These are phyloP conservation scores for Drosophila simulans DNA, from an alignment of 1,140 invertebrate genomes.

Conservation along the genomic window DNA sequence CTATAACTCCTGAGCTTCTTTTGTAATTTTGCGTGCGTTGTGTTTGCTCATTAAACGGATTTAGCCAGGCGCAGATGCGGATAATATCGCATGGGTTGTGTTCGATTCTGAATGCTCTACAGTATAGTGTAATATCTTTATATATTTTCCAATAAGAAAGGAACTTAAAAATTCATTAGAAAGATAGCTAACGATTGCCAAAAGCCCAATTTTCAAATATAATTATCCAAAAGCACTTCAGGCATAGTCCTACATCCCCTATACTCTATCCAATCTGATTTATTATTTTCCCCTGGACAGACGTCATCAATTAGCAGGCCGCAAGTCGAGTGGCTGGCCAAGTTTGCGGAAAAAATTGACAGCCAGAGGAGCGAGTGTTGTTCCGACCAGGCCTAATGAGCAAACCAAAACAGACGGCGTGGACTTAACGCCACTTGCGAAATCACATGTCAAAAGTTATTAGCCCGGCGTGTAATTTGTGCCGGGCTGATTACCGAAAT, in stretches of 20 bases:
- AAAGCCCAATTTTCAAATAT: too few relatives aligned
- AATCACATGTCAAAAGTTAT: slow-evolving; percentile 79
- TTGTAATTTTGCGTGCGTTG: slow-evolving; percentile 80
- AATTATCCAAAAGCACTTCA: not conserved
- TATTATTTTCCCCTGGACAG: slow-evolving; percentile 15
- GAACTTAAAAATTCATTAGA: too few relatives aligned
- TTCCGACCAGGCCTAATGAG: slow-evolving; percentile 58
- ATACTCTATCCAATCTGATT: not conserved
- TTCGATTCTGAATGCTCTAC: slow-evolving; percentile 18
- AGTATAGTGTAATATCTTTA: not conserved
- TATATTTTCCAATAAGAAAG: too few relatives aligned
- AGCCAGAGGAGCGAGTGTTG: slow-evolving; percentile 38
- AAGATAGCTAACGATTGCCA: too few relatives aligned
- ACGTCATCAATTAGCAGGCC: slow-evolving; percentile 75
- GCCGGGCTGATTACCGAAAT: slow-evolving; percentile 74
- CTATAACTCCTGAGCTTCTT: slow-evolving; percentile 26
- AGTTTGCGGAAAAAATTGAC: slow-evolving; percentile 76
- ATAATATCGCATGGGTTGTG: not conserved
- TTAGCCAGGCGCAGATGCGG: slow-evolving; percentile 29
- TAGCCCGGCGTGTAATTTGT: slow-evolving; percentile 71
- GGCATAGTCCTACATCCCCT: not conserved
- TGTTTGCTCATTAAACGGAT: slow-evolving; percentile 82
- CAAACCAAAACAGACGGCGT: slow-evolving; percentile 39
- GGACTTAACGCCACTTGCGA: slow-evolving; percentile 61
- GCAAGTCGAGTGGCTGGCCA: slow-evolving; percentile 46